Evolutionary conservation across 2,113 vertebrate species (phyloP).

Genomic region (Talpa occidentalis): DNA sequence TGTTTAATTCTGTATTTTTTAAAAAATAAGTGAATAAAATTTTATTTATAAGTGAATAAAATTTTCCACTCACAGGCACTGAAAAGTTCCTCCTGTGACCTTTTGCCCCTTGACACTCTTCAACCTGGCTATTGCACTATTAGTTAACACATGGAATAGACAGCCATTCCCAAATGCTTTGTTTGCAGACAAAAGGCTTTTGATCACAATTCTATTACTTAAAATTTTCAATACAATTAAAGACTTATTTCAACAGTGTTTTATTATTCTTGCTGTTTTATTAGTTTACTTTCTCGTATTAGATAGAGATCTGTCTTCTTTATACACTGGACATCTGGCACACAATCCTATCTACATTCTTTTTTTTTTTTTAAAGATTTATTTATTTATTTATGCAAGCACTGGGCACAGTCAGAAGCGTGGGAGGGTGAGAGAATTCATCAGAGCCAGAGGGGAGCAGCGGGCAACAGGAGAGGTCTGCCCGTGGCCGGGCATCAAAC

Average conservation of each 20-base stretch:
- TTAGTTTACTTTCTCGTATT: neutral
- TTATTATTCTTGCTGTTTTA: neutral
- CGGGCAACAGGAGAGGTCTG: too few relatives aligned
- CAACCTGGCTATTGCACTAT: neutral
- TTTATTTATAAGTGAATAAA: neutral
- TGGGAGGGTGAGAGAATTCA: too few relatives aligned
- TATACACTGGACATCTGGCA: neutral
- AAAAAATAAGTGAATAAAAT: slow-evolving; percentile 3
- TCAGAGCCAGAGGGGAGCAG: too few relatives aligned
- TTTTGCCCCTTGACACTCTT: neutral
- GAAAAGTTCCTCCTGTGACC: slow-evolving; percentile 1
- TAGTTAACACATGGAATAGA: neutral
- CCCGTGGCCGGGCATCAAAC: too few relatives aligned
- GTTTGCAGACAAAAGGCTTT: slow-evolving; percentile 4
- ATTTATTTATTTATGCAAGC: too few relatives aligned
- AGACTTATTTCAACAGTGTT: neutral
- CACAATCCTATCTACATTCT: neutral
- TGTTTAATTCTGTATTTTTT: neutral
- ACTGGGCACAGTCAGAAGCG: too few relatives aligned
- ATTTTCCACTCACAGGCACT: neutral
- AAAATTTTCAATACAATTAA: slow-evolving; percentile 28
- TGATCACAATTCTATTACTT: slow-evolving; percentile 24
- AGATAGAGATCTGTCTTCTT: neutral
- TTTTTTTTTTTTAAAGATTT: too few relatives aligned
- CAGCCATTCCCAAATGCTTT: slow-evolving; percentile 1